A percentile compares a stretch with the other conserved stretches of the same genome.
Evolutionary conservation across 2,888 invertebrate genomes (phyloP).

Genomic region (Apocheima hispidaria): DNA sequence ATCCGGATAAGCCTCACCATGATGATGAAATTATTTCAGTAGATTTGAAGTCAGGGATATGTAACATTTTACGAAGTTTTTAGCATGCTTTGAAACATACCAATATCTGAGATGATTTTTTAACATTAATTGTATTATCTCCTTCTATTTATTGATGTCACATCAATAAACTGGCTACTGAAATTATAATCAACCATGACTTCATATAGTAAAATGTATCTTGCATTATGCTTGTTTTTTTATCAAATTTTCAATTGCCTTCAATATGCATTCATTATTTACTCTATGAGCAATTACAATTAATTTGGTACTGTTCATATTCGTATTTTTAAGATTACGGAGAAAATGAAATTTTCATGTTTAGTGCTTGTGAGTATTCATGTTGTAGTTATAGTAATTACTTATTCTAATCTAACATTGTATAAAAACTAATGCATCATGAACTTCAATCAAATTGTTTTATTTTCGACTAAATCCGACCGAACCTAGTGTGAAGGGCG

Average conservation of each 20-base stretch:
- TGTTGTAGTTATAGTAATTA: constrained; percentile 3
- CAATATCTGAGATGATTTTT: background rate
- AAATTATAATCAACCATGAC: no score
- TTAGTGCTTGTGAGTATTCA: constrained; percentile 13
- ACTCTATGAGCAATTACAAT: background rate
- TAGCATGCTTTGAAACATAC: background rate
- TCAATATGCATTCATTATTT: background rate
- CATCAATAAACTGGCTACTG: no score
- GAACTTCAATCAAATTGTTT: background rate
- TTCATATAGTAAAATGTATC: no score
- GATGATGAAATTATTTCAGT: no score
- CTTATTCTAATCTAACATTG: constrained; percentile 9
- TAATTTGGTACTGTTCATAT: background rate
- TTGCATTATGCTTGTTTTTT: background rate
- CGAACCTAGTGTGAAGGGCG: background rate
- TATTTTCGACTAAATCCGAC: background rate
- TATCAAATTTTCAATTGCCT: background rate
- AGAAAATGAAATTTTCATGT: constrained; percentile 33
- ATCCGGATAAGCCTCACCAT: background rate
- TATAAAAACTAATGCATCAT: constrained; percentile 6
- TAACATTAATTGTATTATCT: background rate
- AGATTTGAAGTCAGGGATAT: background rate
- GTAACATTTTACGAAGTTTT: background rate
- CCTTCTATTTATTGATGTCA: background rate
- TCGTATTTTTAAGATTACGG: background rate